Conservation (phyloP, 2,113 vertebrate species). For the Apaloderma vittatum region DNA sequence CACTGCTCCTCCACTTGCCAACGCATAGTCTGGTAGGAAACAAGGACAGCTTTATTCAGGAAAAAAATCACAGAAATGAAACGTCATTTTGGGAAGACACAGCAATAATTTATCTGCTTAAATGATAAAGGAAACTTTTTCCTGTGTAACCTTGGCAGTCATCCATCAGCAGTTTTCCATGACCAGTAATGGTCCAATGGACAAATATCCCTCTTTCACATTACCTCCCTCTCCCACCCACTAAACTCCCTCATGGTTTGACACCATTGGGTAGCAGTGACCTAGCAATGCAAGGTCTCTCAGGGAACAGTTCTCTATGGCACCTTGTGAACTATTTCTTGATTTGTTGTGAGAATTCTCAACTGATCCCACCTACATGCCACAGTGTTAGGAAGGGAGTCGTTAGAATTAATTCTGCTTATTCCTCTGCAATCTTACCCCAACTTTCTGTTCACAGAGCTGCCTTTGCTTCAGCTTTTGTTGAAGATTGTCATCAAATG, state of each 20-base stretch:
- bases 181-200: not conserved
- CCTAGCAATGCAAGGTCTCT: not conserved
- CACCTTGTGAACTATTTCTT: not conserved
- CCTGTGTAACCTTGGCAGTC: not conserved
- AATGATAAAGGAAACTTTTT: conserved; percentile 19
- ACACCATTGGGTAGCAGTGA: not conserved
- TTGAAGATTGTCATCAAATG: not conserved
- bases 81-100: not conserved
- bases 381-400: not conserved
- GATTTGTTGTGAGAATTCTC: conserved; percentile 14
- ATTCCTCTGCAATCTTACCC: not conserved
- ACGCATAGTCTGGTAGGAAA: not conserved
- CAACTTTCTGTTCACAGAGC: not conserved
- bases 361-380: not conserved
- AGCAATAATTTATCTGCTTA: conserved; percentile 15
- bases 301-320: not conserved
- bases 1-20: not conserved
- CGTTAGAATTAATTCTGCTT: not conserved
- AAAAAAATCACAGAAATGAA: not conserved
- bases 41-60: conserved; percentile 1
- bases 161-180: not conserved
- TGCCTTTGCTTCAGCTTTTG: not conserved
- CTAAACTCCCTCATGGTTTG: conserved; percentile 34
- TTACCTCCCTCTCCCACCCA: not conserved
- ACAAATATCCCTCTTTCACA: conserved; percentile 8